Conservation (phyloP, 1,140 invertebrate species). For the Stenopsyche tienmushanensis region DNA sequence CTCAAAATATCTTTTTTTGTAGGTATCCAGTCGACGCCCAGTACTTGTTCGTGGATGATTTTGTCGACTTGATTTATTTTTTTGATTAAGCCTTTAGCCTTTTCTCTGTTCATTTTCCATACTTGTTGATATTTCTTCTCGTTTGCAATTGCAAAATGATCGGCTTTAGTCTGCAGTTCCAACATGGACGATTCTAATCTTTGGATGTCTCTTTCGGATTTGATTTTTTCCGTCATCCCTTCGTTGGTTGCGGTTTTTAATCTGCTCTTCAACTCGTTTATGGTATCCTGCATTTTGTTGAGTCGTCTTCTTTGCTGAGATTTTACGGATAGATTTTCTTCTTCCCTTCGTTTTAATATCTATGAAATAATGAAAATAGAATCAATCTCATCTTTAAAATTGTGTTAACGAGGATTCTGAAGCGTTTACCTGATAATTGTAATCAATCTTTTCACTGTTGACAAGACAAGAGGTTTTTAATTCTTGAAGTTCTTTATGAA, state of each 20-base stretch:
- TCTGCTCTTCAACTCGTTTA: conserved; percentile 64
- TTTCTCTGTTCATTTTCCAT: conserved; percentile 58
- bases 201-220: conserved; percentile 61
- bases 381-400: background rate
- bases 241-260: conserved; percentile 59
- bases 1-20: conserved; percentile 46
- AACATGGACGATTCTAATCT: conserved; percentile 64
- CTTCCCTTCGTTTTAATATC: conserved; percentile 80
- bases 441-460: conserved; percentile 84
- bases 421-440: conserved; percentile 69
- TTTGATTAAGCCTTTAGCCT: conserved; percentile 58
- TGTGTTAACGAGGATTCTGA: no score
- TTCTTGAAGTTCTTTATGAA: conserved; percentile 76
- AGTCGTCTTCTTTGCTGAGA: conserved; percentile 81
- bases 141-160: conserved; percentile 60
- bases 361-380: conserved; percentile 43
- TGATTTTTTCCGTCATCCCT: conserved; percentile 57
- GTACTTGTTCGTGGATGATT: conserved; percentile 67
- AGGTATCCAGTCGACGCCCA: conserved; percentile 62
- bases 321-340: conserved; percentile 80
- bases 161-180: conserved; percentile 65
- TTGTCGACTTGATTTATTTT: conserved; percentile 65
- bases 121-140: conserved; percentile 53
- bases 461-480: conserved; percentile 70
- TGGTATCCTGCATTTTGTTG: conserved; percentile 74